Evolutionary conservation across 1,140 invertebrate genomes (phyloP).

Genomic region (Lordiphosa collinella): DNA sequence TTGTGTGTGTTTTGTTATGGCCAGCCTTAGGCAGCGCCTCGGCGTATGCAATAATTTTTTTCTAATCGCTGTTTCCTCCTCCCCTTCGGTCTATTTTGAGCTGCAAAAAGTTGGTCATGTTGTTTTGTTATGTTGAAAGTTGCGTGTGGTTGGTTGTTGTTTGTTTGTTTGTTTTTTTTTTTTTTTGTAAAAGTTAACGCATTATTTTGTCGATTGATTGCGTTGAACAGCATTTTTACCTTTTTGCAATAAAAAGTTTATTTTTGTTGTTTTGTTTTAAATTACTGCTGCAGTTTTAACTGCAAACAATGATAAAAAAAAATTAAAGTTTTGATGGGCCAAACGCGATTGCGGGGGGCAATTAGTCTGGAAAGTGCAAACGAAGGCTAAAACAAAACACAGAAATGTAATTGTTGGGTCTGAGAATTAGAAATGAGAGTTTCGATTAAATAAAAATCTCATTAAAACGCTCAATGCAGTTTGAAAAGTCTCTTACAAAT

Average conservation of each 20-base stretch:
- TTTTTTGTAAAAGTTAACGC: slow-evolving; percentile 59
- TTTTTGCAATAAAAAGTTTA: slow-evolving; percentile 44
- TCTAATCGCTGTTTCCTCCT: slow-evolving; percentile 53
- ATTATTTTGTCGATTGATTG: slow-evolving; percentile 74
- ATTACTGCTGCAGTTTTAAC: slow-evolving; percentile 75
- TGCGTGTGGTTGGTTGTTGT: slow-evolving; percentile 56
- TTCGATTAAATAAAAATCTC: slow-evolving; percentile 2
- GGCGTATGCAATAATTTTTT: slow-evolving; percentile 44
- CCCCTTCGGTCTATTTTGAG: slow-evolving; percentile 38
- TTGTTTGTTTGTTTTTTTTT: no score
- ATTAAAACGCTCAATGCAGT: background rate
- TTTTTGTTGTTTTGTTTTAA: slow-evolving; percentile 66
- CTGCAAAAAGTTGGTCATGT: slow-evolving; percentile 5
- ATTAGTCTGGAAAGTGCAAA: no score
- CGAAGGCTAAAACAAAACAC: no score
- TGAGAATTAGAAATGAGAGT: no score
- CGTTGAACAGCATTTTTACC: slow-evolving; percentile 41
- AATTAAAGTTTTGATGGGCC: slow-evolving; percentile 23
- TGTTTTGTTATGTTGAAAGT: slow-evolving; percentile 28
- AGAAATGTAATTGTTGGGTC: no score
- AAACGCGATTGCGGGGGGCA: no score
- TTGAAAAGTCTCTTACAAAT: slow-evolving; percentile 4
- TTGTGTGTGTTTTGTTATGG: background rate
- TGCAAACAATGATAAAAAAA: slow-evolving; percentile 28
- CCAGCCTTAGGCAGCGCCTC: slow-evolving; percentile 14